These are phyloP conservation scores for Entelurus aequoreus DNA, from an alignment of 2,113 vertebrate species.

Conservation along the genomic window DNA sequence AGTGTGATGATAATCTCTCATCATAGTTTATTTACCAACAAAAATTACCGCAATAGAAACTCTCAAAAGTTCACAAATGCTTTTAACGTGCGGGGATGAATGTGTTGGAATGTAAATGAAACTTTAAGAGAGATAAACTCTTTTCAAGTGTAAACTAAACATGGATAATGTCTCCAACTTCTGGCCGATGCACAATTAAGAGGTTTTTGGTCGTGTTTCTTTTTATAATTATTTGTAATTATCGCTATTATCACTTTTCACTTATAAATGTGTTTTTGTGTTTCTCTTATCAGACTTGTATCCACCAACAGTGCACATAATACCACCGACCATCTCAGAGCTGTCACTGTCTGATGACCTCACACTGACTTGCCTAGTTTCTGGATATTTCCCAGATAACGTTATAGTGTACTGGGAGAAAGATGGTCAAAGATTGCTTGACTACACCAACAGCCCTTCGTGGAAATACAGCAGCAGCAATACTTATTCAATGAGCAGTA, in stretches of 20 bases:
- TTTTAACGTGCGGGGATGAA: too few species aligned
- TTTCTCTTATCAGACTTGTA: constrained; percentile 27
- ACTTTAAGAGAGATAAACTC: too few species aligned
- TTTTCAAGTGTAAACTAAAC: too few species aligned
- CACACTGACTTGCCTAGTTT: constrained; percentile 51
- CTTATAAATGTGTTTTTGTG: background rate
- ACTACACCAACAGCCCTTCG: constrained; percentile 43
- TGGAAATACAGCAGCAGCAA: constrained; percentile 21
- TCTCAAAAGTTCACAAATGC: too few species aligned
- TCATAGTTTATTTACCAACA: too few species aligned
- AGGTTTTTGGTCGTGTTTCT: too few species aligned
- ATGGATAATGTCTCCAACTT: too few species aligned
- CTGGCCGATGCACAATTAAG: too few species aligned
- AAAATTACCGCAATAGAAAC: too few species aligned
- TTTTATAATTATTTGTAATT: too few species aligned
- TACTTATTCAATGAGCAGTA: constrained; percentile 59
- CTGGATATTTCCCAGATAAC: constrained; percentile 55
- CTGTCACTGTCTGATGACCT: constrained; percentile 12
- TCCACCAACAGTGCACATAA: constrained; percentile 44
- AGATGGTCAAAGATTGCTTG: constrained; percentile 31
- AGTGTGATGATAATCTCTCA: too few species aligned
- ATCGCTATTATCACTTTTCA: background rate
- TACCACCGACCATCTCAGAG: constrained; percentile 37
- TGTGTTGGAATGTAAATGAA: too few species aligned
- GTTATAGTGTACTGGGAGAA: constrained; percentile 57